These are phyloP conservation scores for Dryococelus australis DNA, from an alignment of 2,888 invertebrate species.

Conservation along the genomic window DNA sequence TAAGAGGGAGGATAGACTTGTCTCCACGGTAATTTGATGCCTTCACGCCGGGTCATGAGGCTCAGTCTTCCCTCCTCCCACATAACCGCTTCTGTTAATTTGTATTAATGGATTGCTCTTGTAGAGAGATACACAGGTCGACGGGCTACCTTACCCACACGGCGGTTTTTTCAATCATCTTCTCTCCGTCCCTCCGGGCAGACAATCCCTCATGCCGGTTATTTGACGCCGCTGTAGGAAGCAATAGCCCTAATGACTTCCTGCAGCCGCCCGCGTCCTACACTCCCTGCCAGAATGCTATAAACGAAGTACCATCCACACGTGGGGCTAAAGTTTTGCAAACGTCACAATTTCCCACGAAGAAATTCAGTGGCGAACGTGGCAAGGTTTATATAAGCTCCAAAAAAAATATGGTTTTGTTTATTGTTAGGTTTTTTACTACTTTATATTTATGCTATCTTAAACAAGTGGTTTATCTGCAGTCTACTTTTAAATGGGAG, in stretches of 20 bases:
- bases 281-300: neutral
- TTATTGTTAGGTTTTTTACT: too few relatives aligned
- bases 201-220: neutral
- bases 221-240: slow-evolving; percentile 29
- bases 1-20: neutral
- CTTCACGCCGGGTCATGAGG: slow-evolving; percentile 32
- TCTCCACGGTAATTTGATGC: slow-evolving; percentile 18
- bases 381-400: too few relatives aligned
- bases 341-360: too few relatives aligned
- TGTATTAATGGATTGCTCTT: slow-evolving; percentile 44
- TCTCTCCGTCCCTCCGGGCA: slow-evolving; percentile 26
- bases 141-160: neutral
- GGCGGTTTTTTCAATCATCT: neutral
- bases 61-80: slow-evolving; percentile 27
- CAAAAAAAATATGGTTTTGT: too few relatives aligned
- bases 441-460: too few relatives aligned
- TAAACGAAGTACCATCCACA: too few relatives aligned
- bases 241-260: slow-evolving; percentile 45
- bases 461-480: too few relatives aligned
- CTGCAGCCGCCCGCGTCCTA: slow-evolving; percentile 27
- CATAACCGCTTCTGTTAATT: slow-evolving; percentile 36
- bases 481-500: too few relatives aligned
- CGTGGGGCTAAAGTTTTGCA: too few relatives aligned
- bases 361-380: too few relatives aligned
- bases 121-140: neutral